Percentiles rank a stretch among this genome's conserved stretches.
Evolutionary conservation across 1,140 invertebrate genomes (phyloP).

Genomic region (Brachionus asplanchnoidis): DNA sequence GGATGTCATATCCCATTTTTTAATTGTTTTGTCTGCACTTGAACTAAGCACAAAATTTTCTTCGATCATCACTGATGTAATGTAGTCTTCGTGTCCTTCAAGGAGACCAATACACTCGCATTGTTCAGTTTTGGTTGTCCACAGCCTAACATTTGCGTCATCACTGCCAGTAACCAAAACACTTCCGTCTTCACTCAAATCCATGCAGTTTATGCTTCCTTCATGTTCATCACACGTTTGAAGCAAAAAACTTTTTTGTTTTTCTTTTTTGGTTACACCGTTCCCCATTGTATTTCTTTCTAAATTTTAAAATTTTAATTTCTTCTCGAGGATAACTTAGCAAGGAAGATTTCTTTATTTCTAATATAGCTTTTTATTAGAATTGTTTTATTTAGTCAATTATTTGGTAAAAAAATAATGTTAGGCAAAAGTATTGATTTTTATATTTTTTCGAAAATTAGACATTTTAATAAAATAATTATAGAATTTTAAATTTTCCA

Average conservation of each 20-base stretch:
- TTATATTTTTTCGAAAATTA: background rate
- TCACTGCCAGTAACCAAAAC: slow-evolving; percentile 61
- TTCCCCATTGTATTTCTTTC: background rate
- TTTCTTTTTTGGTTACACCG: slow-evolving; percentile 38
- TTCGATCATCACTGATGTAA: slow-evolving; percentile 59
- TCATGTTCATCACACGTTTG: slow-evolving; percentile 53
- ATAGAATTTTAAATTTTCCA: background rate
- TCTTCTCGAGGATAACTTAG: background rate
- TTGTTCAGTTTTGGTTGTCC: slow-evolving; percentile 59
- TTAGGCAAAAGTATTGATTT: background rate
- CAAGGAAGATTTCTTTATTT: background rate
- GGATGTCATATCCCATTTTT: slow-evolving; percentile 61
- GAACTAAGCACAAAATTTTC: slow-evolving; percentile 61
- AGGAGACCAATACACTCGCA: slow-evolving; percentile 61
- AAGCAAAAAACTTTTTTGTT: slow-evolving; percentile 16
- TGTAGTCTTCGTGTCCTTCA: slow-evolving; percentile 58
- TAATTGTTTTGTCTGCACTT: slow-evolving; percentile 60
- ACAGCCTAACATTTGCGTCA: slow-evolving; percentile 59
- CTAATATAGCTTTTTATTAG: background rate
- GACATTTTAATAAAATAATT: background rate
- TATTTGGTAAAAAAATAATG: background rate
- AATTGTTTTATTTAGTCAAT: background rate
- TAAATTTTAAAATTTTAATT: background rate
- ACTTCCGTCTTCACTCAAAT: slow-evolving; percentile 60
- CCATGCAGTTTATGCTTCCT: slow-evolving; percentile 60